Base-by-base conservation (phyloP, 1,140 invertebrate species). In the Drosophila insularis region DNA sequence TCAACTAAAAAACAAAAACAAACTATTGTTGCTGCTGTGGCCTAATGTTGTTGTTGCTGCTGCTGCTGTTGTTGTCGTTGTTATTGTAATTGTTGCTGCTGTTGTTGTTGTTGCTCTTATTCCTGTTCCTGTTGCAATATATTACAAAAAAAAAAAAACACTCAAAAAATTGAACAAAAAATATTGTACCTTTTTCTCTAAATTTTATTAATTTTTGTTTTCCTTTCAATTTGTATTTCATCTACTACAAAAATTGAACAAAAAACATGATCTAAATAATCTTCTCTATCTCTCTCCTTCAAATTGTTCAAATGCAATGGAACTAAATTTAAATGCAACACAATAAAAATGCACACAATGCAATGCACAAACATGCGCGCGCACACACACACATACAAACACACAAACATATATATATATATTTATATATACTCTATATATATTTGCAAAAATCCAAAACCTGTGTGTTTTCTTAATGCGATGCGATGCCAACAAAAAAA, bases 401-500 rank as follows among this genome's bases (percentile, higher is more conserved):
- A 68, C 27, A 53, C n/a, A 59, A 6, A 65, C 50, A 72, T 62
- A 17, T 46, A 2, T 19, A 46, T 50, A 27, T 27, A 27, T 27
- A 27, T 46, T 10, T 19, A 46, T 19, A 46, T 46, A 46, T 46
- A 5, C 43, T 46, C 7, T 46, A 19, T 46, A 46, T 46, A 46
- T 43, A 71, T 73, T 66, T 74, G 63, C 35, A 27, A 66, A 75
- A 58, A 73, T 54, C 21, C 37, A 13, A 65, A 74, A 32, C 23
- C 40, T 66, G 39, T 58, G 65, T 17, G 40, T 43, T 17, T 37
- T 37, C 35, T 11, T 7, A 46, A 70, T 35, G 32, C 79, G 81
- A 87, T 85, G 82, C 78, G 80, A 82, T 78, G 68, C 63, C 74
- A 69, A 71, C 69, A 71, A 59, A 61, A 75, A 63, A 31, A 63